Evolutionary conservation across 2,113 vertebrate species (phyloP), one percentile per base, ranked within the genome.

Genomic region (Terrapene triunguis): DNA sequence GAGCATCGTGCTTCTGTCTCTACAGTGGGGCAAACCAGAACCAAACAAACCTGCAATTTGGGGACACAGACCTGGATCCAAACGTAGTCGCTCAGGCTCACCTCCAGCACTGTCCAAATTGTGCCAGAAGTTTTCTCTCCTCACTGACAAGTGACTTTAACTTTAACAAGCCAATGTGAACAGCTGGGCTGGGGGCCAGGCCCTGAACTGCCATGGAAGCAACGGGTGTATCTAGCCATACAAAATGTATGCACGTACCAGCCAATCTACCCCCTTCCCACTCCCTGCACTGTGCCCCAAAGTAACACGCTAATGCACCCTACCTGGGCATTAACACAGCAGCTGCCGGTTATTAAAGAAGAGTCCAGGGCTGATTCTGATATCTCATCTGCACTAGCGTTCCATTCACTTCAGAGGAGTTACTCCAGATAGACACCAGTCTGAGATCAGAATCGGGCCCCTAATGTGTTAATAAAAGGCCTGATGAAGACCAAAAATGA

Each of bases 141-240:
- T 54, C 1, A 0, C 57, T 13, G 27, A 74, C 35, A 80, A 24
- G 85, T 14, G 0, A 48, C 50, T n/a, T 16, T 3, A 32, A 35
- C 19, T 80, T n/a, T 80, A n/a, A 21, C 5, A 22, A 35, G 48
- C 32, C 47, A 19, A 19, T 19, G 47, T 3, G 14, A 50, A 32
- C 7, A 50, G 27, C 47, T 50, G 76, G 25, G 17, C 14, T 5
- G 22, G 76, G 11, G 44, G 27, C 76, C 44, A 32, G 47, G 14
- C 16, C 44, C 25, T 17, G 12, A 47, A 12, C 42, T 24, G 74
- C 44, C 16, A 4, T 47, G 12, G 76, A 32, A 32, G 27, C 47
- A 48, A 48, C 14, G 44, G 14, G 25, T 48, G 42, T 27, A 17
- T 44, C 42, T 48, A 48, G 76, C 25, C 1, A 27, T 14, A 14